Evolutionary conservation across 1,140 invertebrate species (phyloP), one percentile per base, ranked within the genome.

Genomic region (Ceratitis capitata): DNA sequence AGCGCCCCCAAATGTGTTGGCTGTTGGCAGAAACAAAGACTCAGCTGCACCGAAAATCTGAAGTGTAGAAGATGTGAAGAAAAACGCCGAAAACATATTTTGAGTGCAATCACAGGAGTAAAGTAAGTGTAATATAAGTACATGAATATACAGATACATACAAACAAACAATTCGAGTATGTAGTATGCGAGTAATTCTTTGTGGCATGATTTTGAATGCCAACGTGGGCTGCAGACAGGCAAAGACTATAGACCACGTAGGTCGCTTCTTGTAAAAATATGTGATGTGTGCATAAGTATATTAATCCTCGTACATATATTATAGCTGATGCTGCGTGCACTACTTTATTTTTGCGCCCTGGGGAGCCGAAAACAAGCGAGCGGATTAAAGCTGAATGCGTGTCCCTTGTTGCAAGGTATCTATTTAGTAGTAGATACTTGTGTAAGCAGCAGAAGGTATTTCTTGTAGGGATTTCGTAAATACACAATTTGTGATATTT

Each of bases 311-410:
- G 10, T 9, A 56, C n/a, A 53, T 56, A 23, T 56, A 56, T 23
- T 6, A 47, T 5, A 47, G 12, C 45, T 6, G 45, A 47, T 2
- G 16, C 4, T 19, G 16, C 29, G 32, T 69, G 61, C 29, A 32
- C 32, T 69, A 29, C 29, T 69, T 69, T 69, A 69, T 12, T 16
- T 32, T 35, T 16, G 61, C 16, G 61, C 61, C 61, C 32, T 32
- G 61, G 61, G 61, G 61, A 69, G 61, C 39, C 39, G 29, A 69
- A 69, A 19, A 69, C 61, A 69, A 69, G 61, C 61, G 29, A 35
- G 61, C 39, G 61, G 61, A 69, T 69, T 69, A 69, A 69, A 69
- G 61, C 14, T 69, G 29, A 69, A 69, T 69, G 61, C 61, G 61
- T 69, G 61, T 29, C 61, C 39, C 32, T 69, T 19, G 61, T 12